Evolutionary conservation across 1,140 invertebrate species (phyloP).

Genomic region (Drosophila nigromelanica): DNA sequence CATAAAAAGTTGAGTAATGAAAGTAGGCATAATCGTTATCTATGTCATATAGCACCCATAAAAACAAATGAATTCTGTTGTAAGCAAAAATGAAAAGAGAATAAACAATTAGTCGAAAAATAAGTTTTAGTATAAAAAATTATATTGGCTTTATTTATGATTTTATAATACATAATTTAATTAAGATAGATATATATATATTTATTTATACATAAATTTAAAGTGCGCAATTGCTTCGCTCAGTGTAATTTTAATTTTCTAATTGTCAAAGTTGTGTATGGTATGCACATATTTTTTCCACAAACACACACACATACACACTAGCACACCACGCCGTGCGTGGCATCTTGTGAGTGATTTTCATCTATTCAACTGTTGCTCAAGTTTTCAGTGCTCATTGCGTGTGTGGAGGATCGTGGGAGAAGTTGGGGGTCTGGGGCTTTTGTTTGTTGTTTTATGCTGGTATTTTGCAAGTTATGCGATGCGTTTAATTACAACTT

Average conservation of each 20-base stretch:
- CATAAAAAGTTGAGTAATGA: too few species aligned
- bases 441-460: slow-evolving; percentile 17
- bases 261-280: slow-evolving; percentile 68
- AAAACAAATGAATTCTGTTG: too few species aligned
- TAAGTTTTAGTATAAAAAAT: too few species aligned
- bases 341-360: slow-evolving; percentile 69
- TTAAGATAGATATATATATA: too few species aligned
- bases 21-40: too few species aligned
- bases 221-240: not conserved
- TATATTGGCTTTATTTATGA: too few species aligned
- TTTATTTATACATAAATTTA: too few species aligned
- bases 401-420: not conserved
- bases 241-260: slow-evolving; percentile 74
- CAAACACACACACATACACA: slow-evolving; percentile 10
- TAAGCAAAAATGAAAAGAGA: too few species aligned
- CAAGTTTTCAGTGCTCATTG: slow-evolving; percentile 14
- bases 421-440: not conserved
- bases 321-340: slow-evolving; percentile 22
- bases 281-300: slow-evolving; percentile 22
- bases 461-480: slow-evolving; percentile 42
- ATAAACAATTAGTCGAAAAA: too few species aligned
- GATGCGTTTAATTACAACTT: slow-evolving; percentile 80
- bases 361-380: slow-evolving; percentile 76
- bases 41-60: too few species aligned
- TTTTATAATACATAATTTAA: too few species aligned